Evolutionary conservation across 1,140 invertebrate species (phyloP).

Genomic region (Drosophila teissieri): DNA sequence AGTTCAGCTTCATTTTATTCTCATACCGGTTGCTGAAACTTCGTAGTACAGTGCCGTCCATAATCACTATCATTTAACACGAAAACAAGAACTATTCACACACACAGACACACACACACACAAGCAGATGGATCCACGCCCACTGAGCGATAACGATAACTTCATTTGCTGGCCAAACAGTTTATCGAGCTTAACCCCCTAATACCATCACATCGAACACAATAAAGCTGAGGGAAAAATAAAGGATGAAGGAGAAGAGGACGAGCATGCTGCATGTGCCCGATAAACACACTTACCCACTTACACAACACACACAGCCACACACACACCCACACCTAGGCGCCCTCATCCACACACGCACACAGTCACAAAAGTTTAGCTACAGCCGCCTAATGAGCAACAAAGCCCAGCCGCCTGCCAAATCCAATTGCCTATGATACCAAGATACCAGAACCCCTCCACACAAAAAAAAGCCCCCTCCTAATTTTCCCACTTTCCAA

Average conservation of each 20-base stretch:
- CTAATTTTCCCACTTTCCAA: not conserved
- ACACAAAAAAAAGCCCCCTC: not conserved
- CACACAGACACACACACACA: conserved; percentile 17
- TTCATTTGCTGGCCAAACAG: conserved; percentile 49
- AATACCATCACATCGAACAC: conserved; percentile 6
- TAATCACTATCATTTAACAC: conserved; percentile 28
- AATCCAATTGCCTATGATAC: conserved; percentile 40
- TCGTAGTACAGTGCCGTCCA: conserved; percentile 47
- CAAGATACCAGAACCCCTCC: not conserved
- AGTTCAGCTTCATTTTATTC: conserved; percentile 10
- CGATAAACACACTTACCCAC: conserved; percentile 25
- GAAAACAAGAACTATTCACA: conserved; percentile 10
- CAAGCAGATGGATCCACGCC: conserved; percentile 14
- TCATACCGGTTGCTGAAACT: conserved; percentile 30
- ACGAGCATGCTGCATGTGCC: conserved; percentile 67
- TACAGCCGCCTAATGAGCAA: conserved; percentile 24
- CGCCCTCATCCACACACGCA: conserved; percentile 31
- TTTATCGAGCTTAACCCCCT: conserved; percentile 39
- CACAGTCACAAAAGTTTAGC: conserved; percentile 32
- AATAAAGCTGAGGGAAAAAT: conserved; percentile 3
- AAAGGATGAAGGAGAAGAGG: conserved; percentile 18
- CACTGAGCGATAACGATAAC: conserved; percentile 46
- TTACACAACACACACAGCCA: conserved; percentile 13
- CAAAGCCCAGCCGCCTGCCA: conserved; percentile 41
- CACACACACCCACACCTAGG: conserved; percentile 6